A percentile compares a stretch with the other conserved stretches of the same genome.
Evolutionary conservation across 2,113 vertebrate species (phyloP).

Genomic region (Megaleporinus macrocephalus): DNA sequence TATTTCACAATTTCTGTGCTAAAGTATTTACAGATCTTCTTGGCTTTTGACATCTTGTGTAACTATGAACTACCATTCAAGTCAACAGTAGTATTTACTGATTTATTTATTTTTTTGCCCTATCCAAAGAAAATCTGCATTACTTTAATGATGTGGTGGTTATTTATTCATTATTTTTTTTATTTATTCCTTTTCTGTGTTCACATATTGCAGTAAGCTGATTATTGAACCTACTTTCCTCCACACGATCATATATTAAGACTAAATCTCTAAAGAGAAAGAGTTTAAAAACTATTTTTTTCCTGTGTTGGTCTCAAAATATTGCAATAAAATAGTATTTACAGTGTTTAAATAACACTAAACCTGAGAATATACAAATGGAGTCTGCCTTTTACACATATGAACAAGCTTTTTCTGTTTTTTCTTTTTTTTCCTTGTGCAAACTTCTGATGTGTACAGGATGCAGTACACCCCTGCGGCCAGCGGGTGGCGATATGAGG

Average conservation of each 20-base stretch:
- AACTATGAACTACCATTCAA: neutral
- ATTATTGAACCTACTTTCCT: neutral
- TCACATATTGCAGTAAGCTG: slow-evolving; percentile 45
- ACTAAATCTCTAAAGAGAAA: slow-evolving; percentile 43
- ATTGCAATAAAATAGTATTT: slow-evolving; percentile 62
- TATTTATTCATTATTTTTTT: neutral
- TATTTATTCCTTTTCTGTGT: neutral
- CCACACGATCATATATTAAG: slow-evolving; percentile 33
- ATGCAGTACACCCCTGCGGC: slow-evolving; percentile 18
- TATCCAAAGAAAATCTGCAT: slow-evolving; percentile 4
- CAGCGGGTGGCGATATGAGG: slow-evolving; percentile 18
- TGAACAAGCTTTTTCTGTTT: slow-evolving; percentile 5
- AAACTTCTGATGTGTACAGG: neutral
- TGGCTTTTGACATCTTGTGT: slow-evolving; percentile 39
- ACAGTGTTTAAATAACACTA: slow-evolving; percentile 62
- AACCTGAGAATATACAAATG: slow-evolving; percentile 55
- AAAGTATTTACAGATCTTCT: slow-evolving; percentile 20
- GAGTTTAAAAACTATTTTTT: slow-evolving; percentile 19
- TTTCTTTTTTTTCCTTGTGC: neutral
- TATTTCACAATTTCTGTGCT: slow-evolving; percentile 17
- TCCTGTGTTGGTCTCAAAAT: slow-evolving; percentile 48
- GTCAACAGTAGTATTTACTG: neutral
- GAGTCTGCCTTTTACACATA: slow-evolving; percentile 38
- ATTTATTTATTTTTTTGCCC: slow-evolving; percentile 15
- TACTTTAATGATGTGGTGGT: neutral